These are phyloP conservation scores for Ptyas mucosa DNA, from an alignment of 2,113 vertebrate species.

Conservation along the genomic window DNA sequence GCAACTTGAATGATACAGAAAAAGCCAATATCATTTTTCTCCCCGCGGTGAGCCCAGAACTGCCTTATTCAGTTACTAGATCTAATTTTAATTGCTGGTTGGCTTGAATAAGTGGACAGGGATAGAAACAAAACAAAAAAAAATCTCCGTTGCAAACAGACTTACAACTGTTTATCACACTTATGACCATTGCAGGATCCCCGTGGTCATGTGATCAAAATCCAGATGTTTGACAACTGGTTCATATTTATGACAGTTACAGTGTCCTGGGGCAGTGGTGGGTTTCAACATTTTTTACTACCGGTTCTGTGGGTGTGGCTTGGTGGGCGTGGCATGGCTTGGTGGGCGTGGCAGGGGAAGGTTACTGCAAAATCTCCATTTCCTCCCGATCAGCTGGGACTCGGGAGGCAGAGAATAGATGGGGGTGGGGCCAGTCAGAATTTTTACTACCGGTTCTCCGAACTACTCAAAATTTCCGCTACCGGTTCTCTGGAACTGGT, in stretches of 20 bases:
- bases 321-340: no score
- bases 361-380: no score
- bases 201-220: background rate
- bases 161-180: background rate
- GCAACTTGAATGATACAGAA: slow-evolving; percentile 14
- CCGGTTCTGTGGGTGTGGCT: no score
- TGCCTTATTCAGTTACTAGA: fast-evolving
- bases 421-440: no score
- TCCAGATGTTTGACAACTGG: background rate
- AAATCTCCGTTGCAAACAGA: fast-evolving
- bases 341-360: no score
- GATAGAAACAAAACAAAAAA: background rate
- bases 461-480: no score
- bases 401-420: no score
- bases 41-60: fast-evolving
- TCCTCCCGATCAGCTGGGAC: no score
- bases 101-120: background rate
- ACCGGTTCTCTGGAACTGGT: no score
- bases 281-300: no score
- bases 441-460: no score
- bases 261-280: background rate
- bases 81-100: background rate
- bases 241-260: background rate
- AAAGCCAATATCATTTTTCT: slow-evolving; percentile 12
- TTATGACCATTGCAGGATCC: no score